Conservation (phyloP, 2,888 invertebrate species). For the Lasioglossum oenotherae region DNA sequence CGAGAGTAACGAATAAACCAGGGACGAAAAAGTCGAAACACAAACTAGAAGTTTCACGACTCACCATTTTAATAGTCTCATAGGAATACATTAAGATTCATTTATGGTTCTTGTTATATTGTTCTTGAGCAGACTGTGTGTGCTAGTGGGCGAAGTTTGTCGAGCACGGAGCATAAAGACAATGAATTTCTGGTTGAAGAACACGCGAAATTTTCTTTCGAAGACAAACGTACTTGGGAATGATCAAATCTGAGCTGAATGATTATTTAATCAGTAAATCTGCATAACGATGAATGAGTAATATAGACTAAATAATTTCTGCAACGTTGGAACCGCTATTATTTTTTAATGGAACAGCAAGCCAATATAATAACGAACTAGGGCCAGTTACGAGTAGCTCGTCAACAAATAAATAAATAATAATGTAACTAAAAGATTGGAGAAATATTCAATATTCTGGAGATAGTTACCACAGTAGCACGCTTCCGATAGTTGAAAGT, state of each 20-base stretch:
- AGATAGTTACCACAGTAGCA: slow-evolving; percentile 5
- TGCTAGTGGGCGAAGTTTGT: background rate
- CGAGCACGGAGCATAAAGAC: background rate
- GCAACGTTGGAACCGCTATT: background rate
- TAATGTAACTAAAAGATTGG: background rate
- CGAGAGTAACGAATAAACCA: slow-evolving; percentile 2
- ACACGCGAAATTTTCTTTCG: background rate
- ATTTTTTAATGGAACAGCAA: background rate
- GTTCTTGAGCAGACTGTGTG: background rate
- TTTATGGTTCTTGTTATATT: slow-evolving; percentile 19
- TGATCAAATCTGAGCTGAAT: background rate
- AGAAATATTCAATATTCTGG: slow-evolving; percentile 18
- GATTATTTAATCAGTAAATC: background rate
- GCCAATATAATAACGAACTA: background rate
- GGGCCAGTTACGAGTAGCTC: background rate
- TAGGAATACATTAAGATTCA: slow-evolving; percentile 36
- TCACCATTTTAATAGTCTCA: slow-evolving; percentile 26
- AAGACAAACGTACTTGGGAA: background rate
- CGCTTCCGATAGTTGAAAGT: slow-evolving; percentile 54
- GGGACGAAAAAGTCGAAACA: slow-evolving; percentile 26
- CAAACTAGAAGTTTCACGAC: slow-evolving; percentile 25
- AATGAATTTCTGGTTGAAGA: background rate
- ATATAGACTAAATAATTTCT: background rate
- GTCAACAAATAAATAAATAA: background rate
- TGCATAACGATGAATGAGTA: background rate